These are phyloP conservation scores for Triplophysa rosa DNA, from an alignment of 2,113 vertebrate species.

Conservation along the genomic window DNA sequence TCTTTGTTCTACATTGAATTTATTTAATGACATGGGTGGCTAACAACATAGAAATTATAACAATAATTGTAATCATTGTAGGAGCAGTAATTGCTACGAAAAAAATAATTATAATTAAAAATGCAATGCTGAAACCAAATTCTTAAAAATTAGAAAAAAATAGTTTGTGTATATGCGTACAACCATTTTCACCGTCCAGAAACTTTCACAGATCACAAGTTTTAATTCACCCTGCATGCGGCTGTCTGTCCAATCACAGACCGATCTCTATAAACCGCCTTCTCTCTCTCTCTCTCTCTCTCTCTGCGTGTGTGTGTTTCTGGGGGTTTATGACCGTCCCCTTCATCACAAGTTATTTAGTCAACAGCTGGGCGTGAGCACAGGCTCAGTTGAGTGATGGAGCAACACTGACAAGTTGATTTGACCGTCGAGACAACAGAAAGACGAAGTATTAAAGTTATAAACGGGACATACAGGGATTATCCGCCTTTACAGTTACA, in stretches of 20 bases:
- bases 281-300: too few relatives aligned
- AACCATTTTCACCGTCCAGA: background rate
- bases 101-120: too few relatives aligned
- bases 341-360: constrained; percentile 20
- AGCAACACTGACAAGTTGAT: background rate
- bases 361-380: background rate
- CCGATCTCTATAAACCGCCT: background rate
- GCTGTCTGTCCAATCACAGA: constrained; percentile 24
- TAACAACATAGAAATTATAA: too few relatives aligned
- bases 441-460: background rate
- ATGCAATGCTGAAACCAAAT: too few relatives aligned
- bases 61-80: too few relatives aligned
- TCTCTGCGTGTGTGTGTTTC: background rate
- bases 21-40: too few relatives aligned
- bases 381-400: background rate
- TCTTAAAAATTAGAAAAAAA: too few relatives aligned
- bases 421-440: background rate
- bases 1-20: too few relatives aligned
- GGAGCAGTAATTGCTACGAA: too few relatives aligned
- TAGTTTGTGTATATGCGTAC: background rate
- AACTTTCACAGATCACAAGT: background rate
- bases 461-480: background rate
- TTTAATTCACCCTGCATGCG: background rate
- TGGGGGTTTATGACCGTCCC: background rate
- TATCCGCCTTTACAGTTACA: background rate